A percentile compares a stretch with the other conserved stretches of the same genome.
These are phyloP conservation scores for Sycophaga agraensis DNA, from an alignment of 1,140 invertebrate genomes.

Conservation along the genomic window DNA sequence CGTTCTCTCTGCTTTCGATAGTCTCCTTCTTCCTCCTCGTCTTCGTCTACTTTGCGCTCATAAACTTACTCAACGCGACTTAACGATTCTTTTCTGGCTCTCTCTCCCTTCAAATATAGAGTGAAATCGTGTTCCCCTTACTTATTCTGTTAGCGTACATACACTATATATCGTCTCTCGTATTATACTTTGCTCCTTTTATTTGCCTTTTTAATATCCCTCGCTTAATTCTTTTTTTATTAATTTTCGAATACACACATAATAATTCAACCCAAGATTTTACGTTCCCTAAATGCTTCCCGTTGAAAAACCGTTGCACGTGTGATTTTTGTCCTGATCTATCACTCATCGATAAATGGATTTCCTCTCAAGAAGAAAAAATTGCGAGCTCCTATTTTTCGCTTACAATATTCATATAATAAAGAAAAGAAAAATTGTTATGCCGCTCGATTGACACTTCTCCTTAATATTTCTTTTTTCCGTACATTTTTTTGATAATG, in stretches of 20 bases:
- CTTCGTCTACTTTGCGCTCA: conserved; percentile 14
- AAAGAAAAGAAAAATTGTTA: conserved; percentile 31
- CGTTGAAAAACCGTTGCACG: conserved; percentile 2
- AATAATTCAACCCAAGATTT: conserved; percentile 9
- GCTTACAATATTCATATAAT: conserved; percentile 22
- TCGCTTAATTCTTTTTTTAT: not conserved
- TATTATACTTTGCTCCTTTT: not conserved
- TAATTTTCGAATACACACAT: conserved; percentile 20
- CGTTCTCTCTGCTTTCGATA: conserved; percentile 22
- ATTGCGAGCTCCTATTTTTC: conserved; percentile 18
- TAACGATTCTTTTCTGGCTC: not conserved
- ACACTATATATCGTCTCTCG: not conserved
- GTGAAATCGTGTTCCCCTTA: not conserved
- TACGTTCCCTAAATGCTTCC: not conserved
- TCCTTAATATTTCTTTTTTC: conserved; percentile 44
- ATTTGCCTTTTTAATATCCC: not conserved
- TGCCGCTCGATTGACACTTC: conserved; percentile 43
- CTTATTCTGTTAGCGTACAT: not conserved
- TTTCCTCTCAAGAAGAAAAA: conserved; percentile 26
- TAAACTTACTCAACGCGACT: conserved; percentile 13
- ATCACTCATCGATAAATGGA: not conserved
- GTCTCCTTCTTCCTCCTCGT: conserved; percentile 28
- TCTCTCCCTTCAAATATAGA: not conserved
- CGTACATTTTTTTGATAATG: conserved; percentile 24
- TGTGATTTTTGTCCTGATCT: not conserved